Conservation (phyloP, 2,888 invertebrate species). For the Chironomus riparius region DNA sequence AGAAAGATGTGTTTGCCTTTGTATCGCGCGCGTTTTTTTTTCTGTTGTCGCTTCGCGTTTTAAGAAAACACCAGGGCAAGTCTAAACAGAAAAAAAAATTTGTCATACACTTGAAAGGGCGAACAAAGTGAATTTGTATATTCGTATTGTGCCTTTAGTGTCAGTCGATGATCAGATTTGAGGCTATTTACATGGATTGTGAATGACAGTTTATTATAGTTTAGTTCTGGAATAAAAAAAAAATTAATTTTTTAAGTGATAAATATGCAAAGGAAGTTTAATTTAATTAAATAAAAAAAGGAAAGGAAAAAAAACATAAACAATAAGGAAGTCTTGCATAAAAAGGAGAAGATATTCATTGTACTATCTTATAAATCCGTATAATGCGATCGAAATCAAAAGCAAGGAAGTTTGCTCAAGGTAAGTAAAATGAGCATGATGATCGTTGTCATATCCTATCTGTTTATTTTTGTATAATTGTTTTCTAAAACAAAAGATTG, state of each 20-base stretch:
- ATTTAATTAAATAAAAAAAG: not conserved
- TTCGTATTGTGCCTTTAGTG: conserved; percentile 15
- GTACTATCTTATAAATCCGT: too few relatives aligned
- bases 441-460: not conserved
- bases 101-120: conserved; percentile 26
- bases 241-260: not conserved
- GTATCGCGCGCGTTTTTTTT: conserved; percentile 14
- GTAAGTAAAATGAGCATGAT: conserved; percentile 32
- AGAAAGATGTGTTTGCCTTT: conserved; percentile 11
- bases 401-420: conserved; percentile 40
- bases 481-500: conserved; percentile 16
- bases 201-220: not conserved
- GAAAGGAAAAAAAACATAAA: not conserved
- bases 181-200: conserved; percentile 12
- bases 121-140: conserved; percentile 17
- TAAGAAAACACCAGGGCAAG: conserved; percentile 6
- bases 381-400: conserved; percentile 43
- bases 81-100: conserved; percentile 14
- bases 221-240: not conserved
- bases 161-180: conserved; percentile 27
- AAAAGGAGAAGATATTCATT: too few relatives aligned
- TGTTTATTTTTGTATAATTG: not conserved
- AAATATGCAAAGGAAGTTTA: not conserved
- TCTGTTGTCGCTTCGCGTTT: not conserved
- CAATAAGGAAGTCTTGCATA: not conserved